These are phyloP conservation scores for Denticeps clupeoides DNA, from an alignment of 2,797 vertebrate species.

Conservation along the genomic window DNA sequence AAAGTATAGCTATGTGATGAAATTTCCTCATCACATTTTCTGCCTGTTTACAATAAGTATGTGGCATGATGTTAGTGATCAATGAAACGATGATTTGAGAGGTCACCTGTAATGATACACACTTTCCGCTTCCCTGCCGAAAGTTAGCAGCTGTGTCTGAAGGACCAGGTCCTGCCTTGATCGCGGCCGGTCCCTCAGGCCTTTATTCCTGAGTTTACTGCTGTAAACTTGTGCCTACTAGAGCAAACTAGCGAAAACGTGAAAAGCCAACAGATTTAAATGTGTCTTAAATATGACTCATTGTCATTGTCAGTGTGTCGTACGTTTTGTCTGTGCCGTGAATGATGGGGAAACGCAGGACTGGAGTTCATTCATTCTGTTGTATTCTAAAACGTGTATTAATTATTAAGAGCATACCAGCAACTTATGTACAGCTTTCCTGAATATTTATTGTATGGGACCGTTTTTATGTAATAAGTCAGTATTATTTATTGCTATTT, in stretches of 20 bases:
- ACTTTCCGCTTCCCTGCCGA: too few relatives aligned
- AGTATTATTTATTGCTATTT: slow-evolving; percentile 31
- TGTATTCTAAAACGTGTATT: slow-evolving; percentile 2
- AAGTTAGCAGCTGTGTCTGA: too few relatives aligned
- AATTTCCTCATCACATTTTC: too few relatives aligned
- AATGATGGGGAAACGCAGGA: too few relatives aligned
- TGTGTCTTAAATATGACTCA: slow-evolving; percentile 1
- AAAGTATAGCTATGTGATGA: too few relatives aligned
- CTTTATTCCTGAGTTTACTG: not conserved
- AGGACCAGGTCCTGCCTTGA: too few relatives aligned
- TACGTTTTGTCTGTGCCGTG: not conserved
- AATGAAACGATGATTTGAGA: too few relatives aligned
- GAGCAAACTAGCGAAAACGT: not conserved
- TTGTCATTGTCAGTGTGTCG: not conserved
- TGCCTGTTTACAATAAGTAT: too few relatives aligned
- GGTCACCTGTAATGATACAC: too few relatives aligned
- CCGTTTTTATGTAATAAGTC: slow-evolving; percentile 9
- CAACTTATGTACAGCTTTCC: not conserved
- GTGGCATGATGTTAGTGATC: too few relatives aligned
- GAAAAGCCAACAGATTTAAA: not conserved
- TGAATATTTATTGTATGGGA: not conserved
- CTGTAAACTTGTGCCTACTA: not conserved
- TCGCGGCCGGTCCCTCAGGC: not conserved
- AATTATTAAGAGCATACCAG: not conserved
- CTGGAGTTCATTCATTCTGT: slow-evolving; percentile 10